A percentile compares a stretch with the other conserved stretches of the same genome.
phyloP scores from a whole-genome alignment of 1,140 invertebrate species.

The Pteromalus puparum region DNA sequence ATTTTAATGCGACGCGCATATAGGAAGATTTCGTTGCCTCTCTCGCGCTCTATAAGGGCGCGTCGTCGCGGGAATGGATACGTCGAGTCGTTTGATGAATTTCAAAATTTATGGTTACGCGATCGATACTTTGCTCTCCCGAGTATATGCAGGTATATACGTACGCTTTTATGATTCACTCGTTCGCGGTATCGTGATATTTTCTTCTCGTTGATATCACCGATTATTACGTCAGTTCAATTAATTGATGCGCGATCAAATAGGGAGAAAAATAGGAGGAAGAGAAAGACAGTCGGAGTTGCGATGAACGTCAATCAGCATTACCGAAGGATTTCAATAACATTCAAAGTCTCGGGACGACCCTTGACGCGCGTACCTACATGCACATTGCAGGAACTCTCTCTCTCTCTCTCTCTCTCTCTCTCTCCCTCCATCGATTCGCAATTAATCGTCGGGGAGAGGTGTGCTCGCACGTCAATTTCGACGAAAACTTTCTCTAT shows the following conservation, averaged over 20 bases:
- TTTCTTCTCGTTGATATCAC: no score
- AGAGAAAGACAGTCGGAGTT: no score
- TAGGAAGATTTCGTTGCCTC: not conserved
- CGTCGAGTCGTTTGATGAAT: not conserved
- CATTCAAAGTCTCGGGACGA: not conserved
- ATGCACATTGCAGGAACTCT: slow-evolving; percentile 10
- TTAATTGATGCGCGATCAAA: no score
- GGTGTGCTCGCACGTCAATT: slow-evolving; percentile 23
- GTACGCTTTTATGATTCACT: no score
- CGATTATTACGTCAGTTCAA: no score
- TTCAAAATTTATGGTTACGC: not conserved
- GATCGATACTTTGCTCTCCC: not conserved
- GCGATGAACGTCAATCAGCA: not conserved
- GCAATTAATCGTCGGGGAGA: slow-evolving; percentile 36
- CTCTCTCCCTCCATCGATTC: slow-evolving; percentile 17
- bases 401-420: no score
- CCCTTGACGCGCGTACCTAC: not conserved
- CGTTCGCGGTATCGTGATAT: no score
- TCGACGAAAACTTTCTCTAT: slow-evolving; percentile 46
- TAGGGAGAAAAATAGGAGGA: no score
- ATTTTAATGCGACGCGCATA: not conserved
- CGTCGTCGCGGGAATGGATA: not conserved
- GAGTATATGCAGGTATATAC: no score
- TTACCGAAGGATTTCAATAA: slow-evolving; percentile 17
- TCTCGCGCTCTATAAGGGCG: not conserved